A percentile compares a stretch with the other conserved stretches of the same genome.
phyloP scores from a whole-genome alignment of 2,113 vertebrate genomes.

The Labeo rohita region DNA sequence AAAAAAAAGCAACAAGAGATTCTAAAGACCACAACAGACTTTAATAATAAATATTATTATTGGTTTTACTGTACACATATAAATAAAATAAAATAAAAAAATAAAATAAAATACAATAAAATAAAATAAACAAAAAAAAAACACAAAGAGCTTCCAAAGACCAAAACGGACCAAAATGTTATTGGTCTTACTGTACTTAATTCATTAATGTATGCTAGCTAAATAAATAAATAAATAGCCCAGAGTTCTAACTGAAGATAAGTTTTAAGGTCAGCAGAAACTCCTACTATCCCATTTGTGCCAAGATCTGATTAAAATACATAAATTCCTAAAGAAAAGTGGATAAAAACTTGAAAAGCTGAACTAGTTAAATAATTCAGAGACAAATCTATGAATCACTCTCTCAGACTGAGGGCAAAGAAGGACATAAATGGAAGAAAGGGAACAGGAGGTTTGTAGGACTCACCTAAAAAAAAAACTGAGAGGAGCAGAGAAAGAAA shows the following conservation, averaged over 20 bases:
- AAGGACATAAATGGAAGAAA: background rate
- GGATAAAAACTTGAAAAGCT: background rate
- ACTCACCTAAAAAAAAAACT: background rate
- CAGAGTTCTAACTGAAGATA: background rate
- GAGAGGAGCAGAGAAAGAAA: background rate
- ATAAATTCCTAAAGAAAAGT: background rate
- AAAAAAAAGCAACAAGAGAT: no score
- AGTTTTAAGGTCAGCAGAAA: background rate
- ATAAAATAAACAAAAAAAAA: no score
- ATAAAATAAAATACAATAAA: no score
- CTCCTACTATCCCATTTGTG: background rate
- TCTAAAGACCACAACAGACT: no score
- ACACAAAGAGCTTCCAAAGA: no score
- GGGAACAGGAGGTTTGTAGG: slow-evolving; percentile 5
- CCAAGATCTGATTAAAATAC: slow-evolving; percentile 13
- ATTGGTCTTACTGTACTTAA: no score
- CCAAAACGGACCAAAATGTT: no score
- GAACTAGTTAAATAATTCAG: slow-evolving; percentile 7
- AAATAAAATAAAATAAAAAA: no score
- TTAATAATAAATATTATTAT: no score
- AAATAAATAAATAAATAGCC: background rate
- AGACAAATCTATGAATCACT: slow-evolving; percentile 23
- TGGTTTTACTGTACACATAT: no score
- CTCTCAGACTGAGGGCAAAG: background rate
- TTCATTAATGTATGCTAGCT: no score